phyloP scores from a whole-genome alignment of 2,797 vertebrate species.

The Perodicticus potto region DNA sequence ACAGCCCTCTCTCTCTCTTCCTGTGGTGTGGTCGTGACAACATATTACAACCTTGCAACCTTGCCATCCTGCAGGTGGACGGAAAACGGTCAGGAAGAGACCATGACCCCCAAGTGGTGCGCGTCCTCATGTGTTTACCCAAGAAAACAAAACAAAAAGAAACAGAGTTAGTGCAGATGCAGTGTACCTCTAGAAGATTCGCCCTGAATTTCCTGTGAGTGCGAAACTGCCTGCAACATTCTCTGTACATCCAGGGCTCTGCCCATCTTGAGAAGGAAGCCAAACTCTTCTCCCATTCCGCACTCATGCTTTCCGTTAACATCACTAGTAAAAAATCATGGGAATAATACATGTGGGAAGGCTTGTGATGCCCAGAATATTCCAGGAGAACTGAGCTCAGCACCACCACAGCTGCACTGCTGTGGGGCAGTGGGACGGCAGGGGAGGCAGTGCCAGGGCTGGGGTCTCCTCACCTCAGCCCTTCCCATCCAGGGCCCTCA shows the following conservation, averaged over 20 bases:
- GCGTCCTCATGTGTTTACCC: too few relatives aligned
- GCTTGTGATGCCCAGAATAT: too few relatives aligned
- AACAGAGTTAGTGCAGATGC: neutral
- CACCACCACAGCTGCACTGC: too few relatives aligned
- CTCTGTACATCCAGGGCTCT: neutral
- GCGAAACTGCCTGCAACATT: neutral
- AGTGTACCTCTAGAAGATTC: neutral
- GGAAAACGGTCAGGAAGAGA: too few relatives aligned
- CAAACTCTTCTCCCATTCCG: neutral
- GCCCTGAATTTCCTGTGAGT: neutral
- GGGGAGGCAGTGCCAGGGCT: accelerated
- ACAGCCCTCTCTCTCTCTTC: neutral
- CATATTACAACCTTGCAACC: accelerated
- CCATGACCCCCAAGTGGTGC: accelerated
- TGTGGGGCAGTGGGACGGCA: accelerated
- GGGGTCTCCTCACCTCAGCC: too few relatives aligned
- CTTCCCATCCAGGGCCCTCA: neutral
- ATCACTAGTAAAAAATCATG: neutral
- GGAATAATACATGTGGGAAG: too few relatives aligned
- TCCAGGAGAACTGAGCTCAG: neutral
- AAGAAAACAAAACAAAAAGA: neutral
- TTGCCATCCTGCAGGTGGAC: accelerated
- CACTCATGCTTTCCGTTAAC: neutral
- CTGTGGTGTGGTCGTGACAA: too few relatives aligned
- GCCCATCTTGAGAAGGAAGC: neutral